These are phyloP conservation scores for Pedionomus torquatus DNA, from an alignment of 2,113 vertebrate species.

Conservation along the genomic window DNA sequence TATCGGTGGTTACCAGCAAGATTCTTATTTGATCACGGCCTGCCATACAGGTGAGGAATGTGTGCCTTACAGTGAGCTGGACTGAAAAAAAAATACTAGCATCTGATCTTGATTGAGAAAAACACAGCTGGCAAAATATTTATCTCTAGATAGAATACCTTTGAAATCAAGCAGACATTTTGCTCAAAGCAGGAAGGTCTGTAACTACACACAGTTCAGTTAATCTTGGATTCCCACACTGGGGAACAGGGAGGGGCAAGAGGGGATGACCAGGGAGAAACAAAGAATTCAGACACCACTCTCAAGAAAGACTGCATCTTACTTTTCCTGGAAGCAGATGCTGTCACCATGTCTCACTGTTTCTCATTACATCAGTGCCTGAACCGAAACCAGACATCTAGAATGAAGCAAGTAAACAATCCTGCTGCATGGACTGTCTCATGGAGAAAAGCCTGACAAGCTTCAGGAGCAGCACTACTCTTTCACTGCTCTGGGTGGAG, in stretches of 20 bases:
- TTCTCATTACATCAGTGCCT: background rate
- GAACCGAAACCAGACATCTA: background rate
- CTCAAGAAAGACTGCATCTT: background rate
- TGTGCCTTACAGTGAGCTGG: background rate
- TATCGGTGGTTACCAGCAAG: background rate
- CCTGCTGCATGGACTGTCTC: background rate
- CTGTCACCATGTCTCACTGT: background rate
- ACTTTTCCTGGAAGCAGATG: background rate
- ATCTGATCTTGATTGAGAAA: background rate
- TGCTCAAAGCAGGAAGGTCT: background rate
- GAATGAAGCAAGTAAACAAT: background rate
- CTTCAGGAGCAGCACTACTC: background rate
- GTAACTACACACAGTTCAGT: background rate
- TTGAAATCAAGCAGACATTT: background rate
- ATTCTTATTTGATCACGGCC: background rate
- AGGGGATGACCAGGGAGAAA: background rate
- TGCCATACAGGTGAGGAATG: background rate
- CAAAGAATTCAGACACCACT: background rate
- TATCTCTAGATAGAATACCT: background rate
- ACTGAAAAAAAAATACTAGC: background rate
- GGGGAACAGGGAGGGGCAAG: background rate
- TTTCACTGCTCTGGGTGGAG: background rate
- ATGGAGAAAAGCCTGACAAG: background rate
- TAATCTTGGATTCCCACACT: background rate
- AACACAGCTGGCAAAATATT: conserved; percentile 25